Evolutionary conservation across 1,140 invertebrate species (phyloP).

Genomic region (Reticulitermes speratus): DNA sequence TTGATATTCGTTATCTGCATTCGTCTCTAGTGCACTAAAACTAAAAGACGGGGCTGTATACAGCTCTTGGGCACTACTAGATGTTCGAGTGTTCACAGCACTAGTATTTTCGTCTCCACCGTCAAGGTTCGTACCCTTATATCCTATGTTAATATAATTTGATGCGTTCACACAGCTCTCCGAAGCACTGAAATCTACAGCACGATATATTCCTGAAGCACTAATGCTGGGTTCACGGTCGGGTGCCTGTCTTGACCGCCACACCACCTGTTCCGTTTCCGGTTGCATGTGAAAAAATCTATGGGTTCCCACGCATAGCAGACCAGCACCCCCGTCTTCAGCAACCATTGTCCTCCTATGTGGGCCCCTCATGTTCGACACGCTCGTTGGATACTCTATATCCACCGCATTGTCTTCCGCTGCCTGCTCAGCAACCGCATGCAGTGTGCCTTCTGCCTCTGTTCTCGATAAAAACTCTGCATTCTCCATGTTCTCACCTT

Average conservation of each 20-base stretch:
- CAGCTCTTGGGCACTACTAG: background rate
- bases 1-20: background rate
- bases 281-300: background rate
- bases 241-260: background rate
- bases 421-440: too few relatives aligned
- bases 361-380: background rate
- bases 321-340: background rate
- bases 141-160: too few relatives aligned
- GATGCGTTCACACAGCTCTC: too few relatives aligned
- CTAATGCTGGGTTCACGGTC: slow-evolving; percentile 1
- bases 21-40: background rate
- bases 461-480: background rate
- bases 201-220: background rate
- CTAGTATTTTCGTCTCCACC: background rate
- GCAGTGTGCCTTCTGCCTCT: too few relatives aligned
- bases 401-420: background rate
- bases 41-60: background rate
- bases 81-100: background rate
- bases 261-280: background rate
- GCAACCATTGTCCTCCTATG: background rate
- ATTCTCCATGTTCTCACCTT: background rate
- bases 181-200: background rate
- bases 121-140: background rate
- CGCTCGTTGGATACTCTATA: background rate
- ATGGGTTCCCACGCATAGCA: background rate